Conservation (phyloP, 2,888 invertebrate species). For the Catocala sponsa region DNA sequence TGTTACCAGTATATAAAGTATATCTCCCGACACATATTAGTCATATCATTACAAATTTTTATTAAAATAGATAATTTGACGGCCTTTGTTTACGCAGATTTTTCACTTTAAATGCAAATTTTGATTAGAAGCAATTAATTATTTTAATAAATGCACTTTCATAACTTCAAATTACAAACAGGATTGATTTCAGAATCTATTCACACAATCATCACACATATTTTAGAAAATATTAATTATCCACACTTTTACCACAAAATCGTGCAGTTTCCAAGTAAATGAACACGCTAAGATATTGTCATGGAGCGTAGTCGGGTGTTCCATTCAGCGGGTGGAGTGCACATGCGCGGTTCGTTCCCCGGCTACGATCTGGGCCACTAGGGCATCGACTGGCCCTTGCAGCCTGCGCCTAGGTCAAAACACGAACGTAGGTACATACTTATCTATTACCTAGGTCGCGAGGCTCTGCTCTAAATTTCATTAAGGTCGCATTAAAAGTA, state of each 20-base stretch:
- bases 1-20: conserved; percentile 64
- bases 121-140: neutral
- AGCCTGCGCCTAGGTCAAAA: conserved; percentile 66
- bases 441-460: conserved; percentile 70
- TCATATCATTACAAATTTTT: conserved; percentile 38
- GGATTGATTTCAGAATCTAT: too few species aligned
- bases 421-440: conserved; percentile 52
- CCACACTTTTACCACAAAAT: conserved; percentile 37
- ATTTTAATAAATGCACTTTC: neutral
- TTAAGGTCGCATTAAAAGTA: conserved; percentile 27
- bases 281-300: conserved; percentile 35
- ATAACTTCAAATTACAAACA: neutral
- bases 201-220: too few species aligned
- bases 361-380: conserved; percentile 72
- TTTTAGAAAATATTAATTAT: too few species aligned
- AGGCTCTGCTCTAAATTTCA: conserved; percentile 41
- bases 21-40: conserved; percentile 36
- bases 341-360: conserved; percentile 69
- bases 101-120: neutral
- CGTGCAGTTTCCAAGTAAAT: conserved; percentile 31
- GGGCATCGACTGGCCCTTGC: conserved; percentile 78
- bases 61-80: conserved; percentile 12
- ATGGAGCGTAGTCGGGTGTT: conserved; percentile 46
- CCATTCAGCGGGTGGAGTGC: conserved; percentile 62
- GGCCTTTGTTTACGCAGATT: conserved; percentile 9